Evolutionary conservation across 2,113 vertebrate genomes (phyloP).

Genomic region (Pterocles gutturalis): DNA sequence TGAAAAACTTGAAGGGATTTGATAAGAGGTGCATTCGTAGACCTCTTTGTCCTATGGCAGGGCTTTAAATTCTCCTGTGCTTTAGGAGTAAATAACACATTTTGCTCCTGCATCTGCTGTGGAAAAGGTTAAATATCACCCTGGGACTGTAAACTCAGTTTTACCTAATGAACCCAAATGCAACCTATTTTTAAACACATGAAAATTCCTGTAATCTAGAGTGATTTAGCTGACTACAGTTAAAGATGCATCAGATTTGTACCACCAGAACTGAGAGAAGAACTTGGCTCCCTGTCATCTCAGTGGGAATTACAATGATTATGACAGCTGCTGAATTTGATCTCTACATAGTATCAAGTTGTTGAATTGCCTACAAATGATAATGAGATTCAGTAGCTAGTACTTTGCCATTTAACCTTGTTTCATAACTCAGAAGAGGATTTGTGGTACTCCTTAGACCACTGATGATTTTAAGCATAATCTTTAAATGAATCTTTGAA

Average conservation of each 20-base stretch:
- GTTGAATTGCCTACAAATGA: neutral
- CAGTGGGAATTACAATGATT: neutral
- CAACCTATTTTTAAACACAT: neutral
- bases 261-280: neutral
- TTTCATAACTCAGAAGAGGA: neutral
- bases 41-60: neutral
- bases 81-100: neutral
- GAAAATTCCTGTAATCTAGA: neutral
- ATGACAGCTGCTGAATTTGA: neutral
- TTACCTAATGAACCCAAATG: neutral
- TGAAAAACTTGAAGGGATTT: neutral
- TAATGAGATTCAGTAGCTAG: neutral
- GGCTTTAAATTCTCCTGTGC: neutral
- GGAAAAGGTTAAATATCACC: neutral
- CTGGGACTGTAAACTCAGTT: neutral
- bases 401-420: neutral
- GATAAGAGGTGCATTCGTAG: neutral
- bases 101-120: neutral
- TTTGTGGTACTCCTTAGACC: neutral
- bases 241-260: neutral
- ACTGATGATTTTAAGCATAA: neutral
- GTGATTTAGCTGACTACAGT: neutral
- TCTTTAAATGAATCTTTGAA: neutral
- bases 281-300: neutral
- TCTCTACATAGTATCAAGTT: neutral